Percentiles rank a stretch among this genome's conserved stretches.
These are phyloP conservation scores for Aquatica leii DNA, from an alignment of 2,888 invertebrate species.

Conservation along the genomic window DNA sequence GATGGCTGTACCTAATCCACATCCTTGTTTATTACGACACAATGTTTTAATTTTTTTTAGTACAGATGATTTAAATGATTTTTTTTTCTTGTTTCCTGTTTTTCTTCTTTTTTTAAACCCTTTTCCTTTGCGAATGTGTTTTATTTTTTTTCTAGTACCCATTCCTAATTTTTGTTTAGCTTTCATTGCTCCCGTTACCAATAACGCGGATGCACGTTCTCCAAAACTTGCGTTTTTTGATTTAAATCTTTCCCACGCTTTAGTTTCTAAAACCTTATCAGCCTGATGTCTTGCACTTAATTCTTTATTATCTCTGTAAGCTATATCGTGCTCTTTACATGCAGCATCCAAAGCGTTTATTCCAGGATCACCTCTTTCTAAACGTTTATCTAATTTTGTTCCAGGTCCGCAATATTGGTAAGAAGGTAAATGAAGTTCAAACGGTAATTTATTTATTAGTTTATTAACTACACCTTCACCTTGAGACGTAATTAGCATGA, in stretches of 20 bases:
- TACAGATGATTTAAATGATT: too few species aligned
- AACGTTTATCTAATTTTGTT: conserved; percentile 46
- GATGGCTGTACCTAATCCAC: too few species aligned
- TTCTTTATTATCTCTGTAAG: conserved; percentile 42
- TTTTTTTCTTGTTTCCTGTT: too few species aligned
- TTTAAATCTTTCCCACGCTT: conserved; percentile 48
- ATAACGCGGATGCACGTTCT: conserved; percentile 49
- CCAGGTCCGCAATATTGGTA: conserved; percentile 46
- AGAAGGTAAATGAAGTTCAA: conserved; percentile 42
- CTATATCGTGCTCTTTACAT: conserved; percentile 52
- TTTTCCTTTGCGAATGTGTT: too few species aligned
- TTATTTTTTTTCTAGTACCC: too few species aligned
- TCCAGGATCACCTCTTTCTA: conserved; percentile 51
- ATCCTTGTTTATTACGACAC: too few species aligned
- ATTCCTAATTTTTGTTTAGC: conserved; percentile 6
- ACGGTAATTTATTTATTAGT: conserved; percentile 40
- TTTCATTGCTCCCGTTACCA: conserved; percentile 50
- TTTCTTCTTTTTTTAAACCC: too few species aligned
- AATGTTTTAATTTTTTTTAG: too few species aligned
- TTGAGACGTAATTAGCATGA: too few species aligned
- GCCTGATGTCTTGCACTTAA: conserved; percentile 49
- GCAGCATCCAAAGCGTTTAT: conserved; percentile 49
- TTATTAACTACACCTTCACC: too few species aligned
- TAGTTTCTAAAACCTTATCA: conserved; percentile 49
- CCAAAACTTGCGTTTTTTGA: conserved; percentile 47